Base-by-base conservation (phyloP, 2,113 vertebrate genomes). In the Hassar affinis region DNA sequence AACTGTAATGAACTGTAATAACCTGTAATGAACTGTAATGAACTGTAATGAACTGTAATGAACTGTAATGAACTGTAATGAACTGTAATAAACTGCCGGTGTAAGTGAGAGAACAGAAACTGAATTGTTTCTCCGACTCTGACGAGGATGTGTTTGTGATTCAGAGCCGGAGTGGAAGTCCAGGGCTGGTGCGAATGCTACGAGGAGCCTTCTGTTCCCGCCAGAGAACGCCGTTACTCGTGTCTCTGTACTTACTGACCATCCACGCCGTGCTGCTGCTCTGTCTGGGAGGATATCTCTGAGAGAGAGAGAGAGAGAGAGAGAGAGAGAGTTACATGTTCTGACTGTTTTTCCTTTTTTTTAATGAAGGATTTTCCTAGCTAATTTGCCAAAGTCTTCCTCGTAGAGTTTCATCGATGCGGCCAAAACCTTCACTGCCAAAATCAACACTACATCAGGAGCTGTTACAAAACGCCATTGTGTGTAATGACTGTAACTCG, bases 251-350 rank as follows among this genome's bases (percentile, higher is more conserved):
- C 83, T 89, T 98, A 86, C 89, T 99, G 52, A 93, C 93, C 1
- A 85, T 99, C 86, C 98, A 99, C 1, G 85, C 93, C 11, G 91
- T 98, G 59, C 93, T 99, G 47, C 79, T 99, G 87, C 92, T 99
- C 6, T 98, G 97, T 88, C 88, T 98, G 84, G 95, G 95, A 0
- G 98, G 97, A 54, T 96, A 92, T 91, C 91, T 99, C 1, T 99
- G 92, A 94, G 86, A 83, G 72, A 84, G 88, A 61, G 33, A 14
- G 12, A 54, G 64, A 69, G 38, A 49, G 35, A 20, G 22, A 14
- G 42, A 69, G 91, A 94, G 85, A 81, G 4, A 54, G 27, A 76
- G 49, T 33, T 76, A 30, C 72, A 75, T 6, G 17, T 5, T 56
- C 35, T 20, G 17, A 6, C 38, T 1, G 18, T 38, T 35, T 89